These are phyloP conservation scores for Polymixis lichenea DNA, from an alignment of 2,888 invertebrate genomes.

Conservation along the genomic window DNA sequence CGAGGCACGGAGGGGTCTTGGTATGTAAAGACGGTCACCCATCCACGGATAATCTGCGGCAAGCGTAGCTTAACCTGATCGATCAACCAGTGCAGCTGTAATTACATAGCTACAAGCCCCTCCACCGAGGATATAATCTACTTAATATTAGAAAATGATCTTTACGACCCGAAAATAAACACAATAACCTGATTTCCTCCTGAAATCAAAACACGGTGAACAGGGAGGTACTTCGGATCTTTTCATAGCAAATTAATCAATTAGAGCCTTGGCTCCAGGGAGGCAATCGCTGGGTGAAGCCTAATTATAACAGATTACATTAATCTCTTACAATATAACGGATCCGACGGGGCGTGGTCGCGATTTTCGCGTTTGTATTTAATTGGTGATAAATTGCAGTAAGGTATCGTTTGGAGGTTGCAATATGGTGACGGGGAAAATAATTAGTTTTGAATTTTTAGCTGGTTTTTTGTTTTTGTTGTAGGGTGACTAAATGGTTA, in stretches of 20 bases:
- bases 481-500: neutral
- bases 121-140: neutral
- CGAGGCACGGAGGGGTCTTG: too few relatives aligned
- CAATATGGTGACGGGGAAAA: neutral
- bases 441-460: constrained; percentile 29
- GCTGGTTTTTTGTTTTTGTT: neutral
- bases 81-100: too few relatives aligned
- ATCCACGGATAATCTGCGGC: too few relatives aligned
- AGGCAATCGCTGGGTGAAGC: constrained; percentile 67
- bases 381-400: constrained; percentile 45
- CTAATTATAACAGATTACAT: constrained; percentile 75
- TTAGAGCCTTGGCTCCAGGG: constrained; percentile 63
- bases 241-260: constrained; percentile 71
- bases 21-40: too few relatives aligned
- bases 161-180: constrained; percentile 27
- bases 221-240: constrained; percentile 60
- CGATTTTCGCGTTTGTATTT: constrained; percentile 50
- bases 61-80: too few relatives aligned
- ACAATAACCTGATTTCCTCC: constrained; percentile 29
- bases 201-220: constrained; percentile 55
- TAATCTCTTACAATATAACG: constrained; percentile 68
- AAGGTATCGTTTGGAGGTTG: constrained; percentile 11
- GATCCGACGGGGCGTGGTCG: constrained; percentile 49
- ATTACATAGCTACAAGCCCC: too few relatives aligned
- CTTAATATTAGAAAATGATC: constrained; percentile 9